Evolutionary conservation across 2,113 vertebrate species (phyloP), one percentile per base, ranked within the genome.

Genomic region (Chamaetylas fuelleborni): DNA sequence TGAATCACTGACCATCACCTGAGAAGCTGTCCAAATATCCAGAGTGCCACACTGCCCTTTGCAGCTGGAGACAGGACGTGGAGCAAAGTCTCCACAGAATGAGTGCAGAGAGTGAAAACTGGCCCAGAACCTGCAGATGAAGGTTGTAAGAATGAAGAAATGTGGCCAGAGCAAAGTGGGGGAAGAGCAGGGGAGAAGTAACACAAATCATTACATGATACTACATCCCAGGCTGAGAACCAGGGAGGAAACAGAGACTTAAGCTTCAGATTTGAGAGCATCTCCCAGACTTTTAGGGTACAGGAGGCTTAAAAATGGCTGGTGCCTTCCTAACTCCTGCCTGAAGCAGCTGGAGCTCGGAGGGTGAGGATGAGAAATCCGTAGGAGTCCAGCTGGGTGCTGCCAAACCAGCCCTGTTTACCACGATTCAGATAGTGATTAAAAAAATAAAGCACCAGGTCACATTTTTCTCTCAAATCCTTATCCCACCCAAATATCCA

Each of bases 81-180:
- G 62, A 86, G 61, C 20, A 33, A 73, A 74, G 5, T 2, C 38
- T 38, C 73, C 2, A 5, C 61, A 47, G 56, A 80, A 74, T 8
- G 31, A 66, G 16, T 4, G 17, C 86, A 15, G 6, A 16, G 64
- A 54, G 29, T 7, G 43, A 50, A 61, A 81, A 11, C 12, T 17
- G 64, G 33, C 42, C 88, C 26, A 10, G 5, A 73, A 88, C 34
- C 50, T 61, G 70, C 23, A 53, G 65, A 5, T 7, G 11, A 38
- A 82, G 50, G 18, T 5, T 1, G 40, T 19, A 2, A 7, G 28
- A 33, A 74, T 48, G 69, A 65, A 91, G 53, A 84, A 95, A 81
- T 0, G 7, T 5, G 19, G 67, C 47, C 8, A 38, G 38, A 65
- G 28, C 0, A 0, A 62, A 62, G 51, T 1, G 4, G 3, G 70